A percentile compares a stretch with the other conserved stretches of the same genome.
These are phyloP conservation scores for Pararge aegeria DNA, from an alignment of 1,140 invertebrate genomes.

Conservation along the genomic window DNA sequence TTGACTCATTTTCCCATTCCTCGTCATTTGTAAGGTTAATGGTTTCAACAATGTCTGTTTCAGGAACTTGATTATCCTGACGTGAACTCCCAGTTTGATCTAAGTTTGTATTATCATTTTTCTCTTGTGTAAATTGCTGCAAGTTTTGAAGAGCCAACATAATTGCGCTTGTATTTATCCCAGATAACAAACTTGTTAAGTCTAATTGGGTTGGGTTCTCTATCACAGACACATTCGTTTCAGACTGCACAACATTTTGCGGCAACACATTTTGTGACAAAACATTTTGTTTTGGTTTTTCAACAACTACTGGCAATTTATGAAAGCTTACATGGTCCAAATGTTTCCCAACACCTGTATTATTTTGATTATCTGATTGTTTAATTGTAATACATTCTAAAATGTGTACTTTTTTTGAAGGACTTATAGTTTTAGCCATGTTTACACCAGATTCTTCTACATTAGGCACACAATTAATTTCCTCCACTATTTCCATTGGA, in stretches of 20 bases:
- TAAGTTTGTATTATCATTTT: slow-evolving; percentile 14
- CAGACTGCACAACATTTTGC: slow-evolving; percentile 10
- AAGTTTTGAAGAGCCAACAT: slow-evolving; percentile 67
- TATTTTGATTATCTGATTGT: slow-evolving; percentile 20
- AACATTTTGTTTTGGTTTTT: slow-evolving; percentile 7
- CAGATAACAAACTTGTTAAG: slow-evolving; percentile 53
- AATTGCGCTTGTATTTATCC: slow-evolving; percentile 63
- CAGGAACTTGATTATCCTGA: slow-evolving; percentile 24
- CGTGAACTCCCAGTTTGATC: slow-evolving; percentile 9
- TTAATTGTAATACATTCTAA: slow-evolving; percentile 48
- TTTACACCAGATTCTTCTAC: slow-evolving; percentile 22
- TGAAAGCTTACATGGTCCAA: not conserved
- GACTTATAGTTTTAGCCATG: slow-evolving; percentile 37
- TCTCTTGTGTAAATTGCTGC: slow-evolving; percentile 44
- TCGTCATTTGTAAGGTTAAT: slow-evolving; percentile 73
- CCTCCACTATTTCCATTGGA: slow-evolving; percentile 36
- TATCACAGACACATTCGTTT: slow-evolving; percentile 9
- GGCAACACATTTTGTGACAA: not conserved
- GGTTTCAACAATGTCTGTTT: slow-evolving; percentile 37
- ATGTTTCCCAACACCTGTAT: not conserved
- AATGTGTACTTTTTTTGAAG: slow-evolving; percentile 56
- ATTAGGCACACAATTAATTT: slow-evolving; percentile 35
- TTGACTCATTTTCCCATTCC: slow-evolving; percentile 72
- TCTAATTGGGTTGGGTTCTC: slow-evolving; percentile 38
- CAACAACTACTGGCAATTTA: slow-evolving; percentile 6